These are phyloP conservation scores for Cephus runcator DNA, from an alignment of 2,888 invertebrate genomes.

Conservation along the genomic window DNA sequence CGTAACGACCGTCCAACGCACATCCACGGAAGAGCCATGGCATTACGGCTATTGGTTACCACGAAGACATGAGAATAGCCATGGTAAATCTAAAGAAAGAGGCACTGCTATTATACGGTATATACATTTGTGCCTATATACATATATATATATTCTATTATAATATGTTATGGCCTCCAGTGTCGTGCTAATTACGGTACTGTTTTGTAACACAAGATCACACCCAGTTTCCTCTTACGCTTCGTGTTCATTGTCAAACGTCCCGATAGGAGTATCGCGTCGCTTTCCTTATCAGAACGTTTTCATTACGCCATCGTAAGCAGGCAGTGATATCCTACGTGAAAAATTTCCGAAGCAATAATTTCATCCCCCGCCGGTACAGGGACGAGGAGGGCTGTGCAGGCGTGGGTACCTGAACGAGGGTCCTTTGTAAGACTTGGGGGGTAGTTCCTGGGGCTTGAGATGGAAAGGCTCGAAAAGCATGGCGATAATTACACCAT, in stretches of 20 bases:
- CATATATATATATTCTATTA: neutral
- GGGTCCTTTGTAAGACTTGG: neutral
- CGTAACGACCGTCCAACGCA: constrained; percentile 8
- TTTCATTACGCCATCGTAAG: neutral
- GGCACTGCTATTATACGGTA: neutral
- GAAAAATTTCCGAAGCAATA: neutral
- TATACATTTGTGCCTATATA: neutral
- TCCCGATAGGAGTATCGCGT: neutral
- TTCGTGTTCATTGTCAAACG: neutral
- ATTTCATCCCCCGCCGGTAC: neutral
- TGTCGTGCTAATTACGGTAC: constrained; percentile 48
- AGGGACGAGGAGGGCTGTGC: neutral
- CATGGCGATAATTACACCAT: neutral
- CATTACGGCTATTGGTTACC: neutral
- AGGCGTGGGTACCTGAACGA: neutral
- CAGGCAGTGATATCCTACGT: neutral
- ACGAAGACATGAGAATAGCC: neutral
- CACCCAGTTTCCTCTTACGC: constrained; percentile 49
- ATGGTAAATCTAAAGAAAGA: neutral
- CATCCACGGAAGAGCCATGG: neutral
- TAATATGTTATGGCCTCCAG: neutral
- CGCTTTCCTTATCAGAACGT: neutral
- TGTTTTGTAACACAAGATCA: constrained; percentile 57
- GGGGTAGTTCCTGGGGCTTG: neutral
- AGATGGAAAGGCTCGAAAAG: neutral